Evolutionary conservation across 1,140 invertebrate species (phyloP), one percentile per base, ranked within the genome.

Genomic region (Drepana arcuata): DNA sequence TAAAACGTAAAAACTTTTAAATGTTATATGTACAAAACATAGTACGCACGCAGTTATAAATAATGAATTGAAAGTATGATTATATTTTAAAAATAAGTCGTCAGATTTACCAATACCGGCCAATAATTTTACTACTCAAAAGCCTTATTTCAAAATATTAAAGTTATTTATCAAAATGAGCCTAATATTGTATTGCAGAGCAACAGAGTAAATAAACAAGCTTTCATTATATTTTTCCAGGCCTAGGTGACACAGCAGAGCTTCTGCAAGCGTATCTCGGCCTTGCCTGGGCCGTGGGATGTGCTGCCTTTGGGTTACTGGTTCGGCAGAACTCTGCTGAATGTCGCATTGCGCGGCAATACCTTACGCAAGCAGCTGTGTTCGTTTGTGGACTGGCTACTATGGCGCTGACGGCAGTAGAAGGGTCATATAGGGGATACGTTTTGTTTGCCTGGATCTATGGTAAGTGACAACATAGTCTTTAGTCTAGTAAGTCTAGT

Each of bases 361-460:
- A 95, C 69, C 85, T 95, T 0, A 93, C 91, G 30, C 90, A 91
- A 73, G 91, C 89, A 1, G 90, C 90, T 2, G 88, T 89, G 9
- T 92, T 92, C 55, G 90, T 92, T 72, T 93, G 91, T 75, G 92
- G 87, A n/a, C 79, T 91, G 5, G 91, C 91, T 11, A 92, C 94
- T 6, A 83, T 95, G 49, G 90, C 93, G 1, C 87, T 95, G n/a
- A 93, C 93, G 2, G 90, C 92, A 0, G 90, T 94, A 11, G 89
- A 93, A 54, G 91, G 90, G 12, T 91, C 90, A 48, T 89, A 90
- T 51, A 87, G 90, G 45, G 92, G 91, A 41, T 92, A 93, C 45
- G 89, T 94, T 0, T 87, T 94, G 84, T 94, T 94, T 62, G 90
- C 90, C 0, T 94, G 92, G 91, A 88, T 93, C 36, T 95, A 94